phyloP scores from a whole-genome alignment of 2,888 invertebrate species.

The Lottia gigantea region DNA sequence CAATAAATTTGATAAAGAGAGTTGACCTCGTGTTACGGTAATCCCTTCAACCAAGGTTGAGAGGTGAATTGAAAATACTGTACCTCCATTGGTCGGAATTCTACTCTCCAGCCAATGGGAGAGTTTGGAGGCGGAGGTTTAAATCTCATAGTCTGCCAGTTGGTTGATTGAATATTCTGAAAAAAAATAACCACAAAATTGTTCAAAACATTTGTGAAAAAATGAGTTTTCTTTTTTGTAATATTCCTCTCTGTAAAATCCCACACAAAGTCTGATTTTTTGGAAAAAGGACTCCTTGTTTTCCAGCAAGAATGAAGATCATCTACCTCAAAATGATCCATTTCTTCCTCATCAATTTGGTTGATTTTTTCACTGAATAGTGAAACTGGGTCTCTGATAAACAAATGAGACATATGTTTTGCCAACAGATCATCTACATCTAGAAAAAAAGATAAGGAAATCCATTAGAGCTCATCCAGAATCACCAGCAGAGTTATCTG shows the following conservation, averaged over 20 bases:
- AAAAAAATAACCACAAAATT: constrained; percentile 33
- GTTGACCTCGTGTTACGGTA: too few relatives aligned
- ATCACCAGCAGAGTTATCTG: background rate
- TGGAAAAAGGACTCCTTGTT: too few relatives aligned
- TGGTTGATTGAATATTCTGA: constrained; percentile 97
- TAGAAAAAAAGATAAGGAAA: constrained; percentile 29
- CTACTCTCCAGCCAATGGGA: constrained; percentile 98
- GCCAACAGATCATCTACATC: constrained; percentile 92
- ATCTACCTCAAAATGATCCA: constrained; percentile 96
- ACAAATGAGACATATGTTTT: constrained; percentile 96
- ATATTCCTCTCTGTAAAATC: too few relatives aligned
- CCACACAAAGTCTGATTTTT: too few relatives aligned
- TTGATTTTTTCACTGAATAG: constrained; percentile 94
- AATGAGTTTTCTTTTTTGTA: too few relatives aligned
- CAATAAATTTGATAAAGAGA: too few relatives aligned
- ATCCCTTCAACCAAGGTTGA: too few relatives aligned
- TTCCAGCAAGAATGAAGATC: too few relatives aligned
- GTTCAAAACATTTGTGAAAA: too few relatives aligned
- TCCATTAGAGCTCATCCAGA: background rate
- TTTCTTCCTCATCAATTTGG: constrained; percentile 92
- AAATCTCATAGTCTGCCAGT: constrained; percentile 98
- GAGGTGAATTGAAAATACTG: too few relatives aligned
- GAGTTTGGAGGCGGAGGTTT: constrained; percentile 94
- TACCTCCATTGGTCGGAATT: constrained; percentile 90
- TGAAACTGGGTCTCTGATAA: constrained; percentile 96